These are phyloP conservation scores for Ceratina australensis DNA, from an alignment of 1,140 invertebrate genomes.

Conservation along the genomic window DNA sequence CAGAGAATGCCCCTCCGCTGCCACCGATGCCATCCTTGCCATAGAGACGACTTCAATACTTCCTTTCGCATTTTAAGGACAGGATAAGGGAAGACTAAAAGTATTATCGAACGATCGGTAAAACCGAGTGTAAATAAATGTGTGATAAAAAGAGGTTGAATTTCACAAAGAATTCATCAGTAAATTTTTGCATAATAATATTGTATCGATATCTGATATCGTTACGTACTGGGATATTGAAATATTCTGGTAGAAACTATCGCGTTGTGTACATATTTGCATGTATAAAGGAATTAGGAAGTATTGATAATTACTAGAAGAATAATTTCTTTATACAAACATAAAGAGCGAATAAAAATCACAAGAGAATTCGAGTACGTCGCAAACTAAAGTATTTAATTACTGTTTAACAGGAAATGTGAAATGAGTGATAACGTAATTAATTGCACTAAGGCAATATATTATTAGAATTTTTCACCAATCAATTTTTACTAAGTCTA, in stretches of 20 bases:
- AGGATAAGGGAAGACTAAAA: constrained; percentile 27
- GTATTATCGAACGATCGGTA: constrained; percentile 13
- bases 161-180: not conserved
- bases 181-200: not conserved
- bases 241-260: not conserved
- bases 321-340: not conserved
- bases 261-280: too few relatives aligned
- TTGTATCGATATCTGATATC: constrained; percentile 2
- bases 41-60: constrained; percentile 53
- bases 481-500: not conserved
- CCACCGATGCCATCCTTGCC: constrained; percentile 42
- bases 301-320: constrained; percentile 19
- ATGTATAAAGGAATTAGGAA: too few relatives aligned
- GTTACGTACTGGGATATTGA: not conserved
- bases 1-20: constrained; percentile 7
- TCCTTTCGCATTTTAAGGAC: constrained; percentile 39
- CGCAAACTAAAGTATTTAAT: constrained; percentile 9
- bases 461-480: constrained; percentile 10
- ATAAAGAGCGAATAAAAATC: not conserved
- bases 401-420: constrained; percentile 4
- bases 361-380: too few relatives aligned
- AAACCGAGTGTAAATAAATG: not conserved
- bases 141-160: not conserved
- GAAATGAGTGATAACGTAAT: constrained; percentile 8
- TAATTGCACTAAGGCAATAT: constrained; percentile 22